phyloP scores from a whole-genome alignment of 2,888 invertebrate species.

The Phymatocera aterrima region DNA sequence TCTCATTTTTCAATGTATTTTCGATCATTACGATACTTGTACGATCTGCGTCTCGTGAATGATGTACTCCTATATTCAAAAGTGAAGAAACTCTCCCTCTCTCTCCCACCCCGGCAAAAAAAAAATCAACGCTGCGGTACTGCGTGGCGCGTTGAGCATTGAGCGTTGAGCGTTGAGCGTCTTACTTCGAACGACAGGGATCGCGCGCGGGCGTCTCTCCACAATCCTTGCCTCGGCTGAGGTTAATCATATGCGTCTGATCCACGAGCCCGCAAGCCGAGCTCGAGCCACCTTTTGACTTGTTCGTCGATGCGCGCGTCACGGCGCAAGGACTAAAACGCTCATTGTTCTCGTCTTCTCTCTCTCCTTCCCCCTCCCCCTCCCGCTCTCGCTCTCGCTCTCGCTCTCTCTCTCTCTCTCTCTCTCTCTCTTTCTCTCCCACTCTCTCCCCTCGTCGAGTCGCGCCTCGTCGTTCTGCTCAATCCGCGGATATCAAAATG shows the following conservation, averaged over 20 bases:
- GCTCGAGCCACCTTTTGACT: conserved; percentile 44
- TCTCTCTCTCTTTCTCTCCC: too few species aligned
- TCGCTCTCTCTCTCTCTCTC: conserved; percentile 14
- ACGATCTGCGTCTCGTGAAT: too few species aligned
- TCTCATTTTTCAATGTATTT: too few species aligned
- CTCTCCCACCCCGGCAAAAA: too few species aligned
- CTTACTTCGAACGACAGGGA: not conserved
- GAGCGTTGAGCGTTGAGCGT: not conserved
- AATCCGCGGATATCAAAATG: too few species aligned
- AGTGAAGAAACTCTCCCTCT: not conserved
- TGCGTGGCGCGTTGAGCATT: not conserved
- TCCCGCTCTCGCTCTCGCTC: conserved; percentile 33
- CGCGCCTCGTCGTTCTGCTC: too few species aligned
- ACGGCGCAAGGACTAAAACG: conserved; percentile 40
- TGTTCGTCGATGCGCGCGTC: conserved; percentile 32
- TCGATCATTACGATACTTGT: too few species aligned
- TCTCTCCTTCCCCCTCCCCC: not conserved
- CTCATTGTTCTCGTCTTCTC: conserved; percentile 19
- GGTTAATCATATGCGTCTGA: conserved; percentile 46
- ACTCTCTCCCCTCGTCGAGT: too few species aligned
- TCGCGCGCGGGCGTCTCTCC: conserved; percentile 15
- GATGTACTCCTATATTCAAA: too few species aligned
- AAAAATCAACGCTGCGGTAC: too few species aligned
- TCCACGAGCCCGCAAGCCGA: conserved; percentile 33
- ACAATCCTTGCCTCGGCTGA: not conserved